Evolutionary conservation across 2,797 vertebrate genomes (phyloP), one percentile per base, ranked within the genome.

Genomic region (Trematomus bernacchii): DNA sequence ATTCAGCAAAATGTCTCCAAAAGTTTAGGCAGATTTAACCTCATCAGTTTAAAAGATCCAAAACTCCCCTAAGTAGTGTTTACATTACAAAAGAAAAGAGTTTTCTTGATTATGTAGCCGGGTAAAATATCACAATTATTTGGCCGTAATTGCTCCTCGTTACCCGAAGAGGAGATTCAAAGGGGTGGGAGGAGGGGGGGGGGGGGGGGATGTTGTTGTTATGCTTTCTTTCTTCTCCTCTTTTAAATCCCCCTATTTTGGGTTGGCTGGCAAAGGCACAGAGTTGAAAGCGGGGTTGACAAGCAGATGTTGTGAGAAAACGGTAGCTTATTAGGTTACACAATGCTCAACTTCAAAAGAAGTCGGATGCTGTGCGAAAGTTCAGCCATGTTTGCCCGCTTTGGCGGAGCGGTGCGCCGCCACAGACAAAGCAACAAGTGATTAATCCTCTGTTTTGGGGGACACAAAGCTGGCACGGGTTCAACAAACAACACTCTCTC

Each of bases 291-390:
- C 69, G 7, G 79, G 91, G 90, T 92, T 95, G 91, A 94, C 91
- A 92, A 92, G 93, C 93, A 95, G 93, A 94, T 93, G 93, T 94
- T 93, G 86, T 92, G 91, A 92, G 90, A 93, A 91, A 95, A 93
- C 90, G 87, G 89, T 84, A 90, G 89, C 92, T 90, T 94, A 94
- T 95, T 93, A 93, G 87, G 90, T 94, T 94, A 89, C 93, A 93
- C 90, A 91, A 87, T 89, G 74, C 79, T 65, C 62, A 3, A 88
- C 90, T 89, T 92, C 91, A 93, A 92, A 93, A 83, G 89, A 66
- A 80, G 81, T 61, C 62, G 76, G 85, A 84, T 76, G 87, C 90
- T 89, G 90, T 88, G 89, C 81, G 57, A 92, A 89, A 89, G 87
- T 92, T 94, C 85, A 87, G 79, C 84, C 80, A 18, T 84, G 54